Evolutionary conservation across 2,888 invertebrate genomes (phyloP).

Genomic region (Microctonus aethiopoides): DNA sequence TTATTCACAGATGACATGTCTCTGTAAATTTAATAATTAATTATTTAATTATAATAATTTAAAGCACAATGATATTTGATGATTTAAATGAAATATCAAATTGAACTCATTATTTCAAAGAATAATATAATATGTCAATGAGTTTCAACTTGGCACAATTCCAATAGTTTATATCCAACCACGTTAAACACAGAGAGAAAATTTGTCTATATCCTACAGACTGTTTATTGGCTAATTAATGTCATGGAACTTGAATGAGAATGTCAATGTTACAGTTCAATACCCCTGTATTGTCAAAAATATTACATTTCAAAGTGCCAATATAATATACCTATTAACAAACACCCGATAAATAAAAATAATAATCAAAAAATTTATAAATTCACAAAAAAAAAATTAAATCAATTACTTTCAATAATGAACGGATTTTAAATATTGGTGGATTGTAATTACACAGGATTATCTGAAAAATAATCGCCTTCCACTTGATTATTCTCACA

Average conservation of each 20-base stretch:
- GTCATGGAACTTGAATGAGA: neutral
- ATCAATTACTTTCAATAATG: neutral
- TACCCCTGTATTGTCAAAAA: neutral
- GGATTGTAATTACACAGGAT: constrained; percentile 20
- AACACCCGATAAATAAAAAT: no score
- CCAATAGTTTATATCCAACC: neutral
- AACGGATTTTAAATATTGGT: neutral
- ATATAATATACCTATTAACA: no score
- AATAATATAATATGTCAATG: constrained; percentile 1
- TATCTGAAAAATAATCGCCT: neutral
- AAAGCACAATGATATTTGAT: no score
- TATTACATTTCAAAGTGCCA: no score
- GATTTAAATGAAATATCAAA: no score
- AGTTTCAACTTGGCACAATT: constrained; percentile 9
- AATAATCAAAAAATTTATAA: neutral
- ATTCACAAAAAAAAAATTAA: constrained; percentile 12
- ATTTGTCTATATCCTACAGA: neutral
- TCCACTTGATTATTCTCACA: constrained; percentile 7
- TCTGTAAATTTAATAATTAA: constrained; percentile 44
- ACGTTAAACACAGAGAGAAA: neutral
- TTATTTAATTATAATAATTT: neutral
- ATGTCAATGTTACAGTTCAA: neutral
- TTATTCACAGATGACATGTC: constrained; percentile 55
- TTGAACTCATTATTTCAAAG: no score
- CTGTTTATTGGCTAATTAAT: neutral